These are phyloP conservation scores for Lacerta agilis DNA, from an alignment of 2,797 vertebrate genomes.

Conservation along the genomic window DNA sequence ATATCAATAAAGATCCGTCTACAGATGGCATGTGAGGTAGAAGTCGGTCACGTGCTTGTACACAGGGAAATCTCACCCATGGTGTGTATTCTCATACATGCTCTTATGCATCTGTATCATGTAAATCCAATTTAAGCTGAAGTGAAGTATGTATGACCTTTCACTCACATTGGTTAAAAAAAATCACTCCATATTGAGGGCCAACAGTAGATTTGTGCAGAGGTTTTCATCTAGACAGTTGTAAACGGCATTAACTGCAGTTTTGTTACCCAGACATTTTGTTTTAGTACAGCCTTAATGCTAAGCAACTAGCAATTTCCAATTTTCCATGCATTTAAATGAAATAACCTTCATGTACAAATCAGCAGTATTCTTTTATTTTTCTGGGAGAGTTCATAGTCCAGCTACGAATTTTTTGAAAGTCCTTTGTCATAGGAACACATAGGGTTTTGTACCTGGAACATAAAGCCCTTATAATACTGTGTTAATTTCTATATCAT, in stretches of 20 bases:
- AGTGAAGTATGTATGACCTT: not conserved
- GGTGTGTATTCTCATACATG: not conserved
- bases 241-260: not conserved
- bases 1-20: not conserved
- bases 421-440: not conserved
- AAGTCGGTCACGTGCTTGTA: not conserved
- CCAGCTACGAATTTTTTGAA: not conserved
- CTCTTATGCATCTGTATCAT: not conserved
- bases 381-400: not conserved
- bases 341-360: not conserved
- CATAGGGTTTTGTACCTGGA: not conserved
- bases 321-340: not conserved
- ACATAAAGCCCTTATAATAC: not conserved
- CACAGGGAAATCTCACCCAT: not conserved
- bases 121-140: not conserved
- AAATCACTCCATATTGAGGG: fast-evolving
- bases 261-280: not conserved
- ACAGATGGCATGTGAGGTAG: not conserved
- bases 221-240: fast-evolving
- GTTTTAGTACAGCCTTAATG: not conserved
- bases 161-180: fast-evolving
- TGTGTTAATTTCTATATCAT: not conserved
- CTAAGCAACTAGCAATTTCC: not conserved
- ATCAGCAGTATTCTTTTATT: not conserved
- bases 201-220: not conserved